phyloP scores from a whole-genome alignment of 1,140 invertebrate genomes.

The Mya arenaria region DNA sequence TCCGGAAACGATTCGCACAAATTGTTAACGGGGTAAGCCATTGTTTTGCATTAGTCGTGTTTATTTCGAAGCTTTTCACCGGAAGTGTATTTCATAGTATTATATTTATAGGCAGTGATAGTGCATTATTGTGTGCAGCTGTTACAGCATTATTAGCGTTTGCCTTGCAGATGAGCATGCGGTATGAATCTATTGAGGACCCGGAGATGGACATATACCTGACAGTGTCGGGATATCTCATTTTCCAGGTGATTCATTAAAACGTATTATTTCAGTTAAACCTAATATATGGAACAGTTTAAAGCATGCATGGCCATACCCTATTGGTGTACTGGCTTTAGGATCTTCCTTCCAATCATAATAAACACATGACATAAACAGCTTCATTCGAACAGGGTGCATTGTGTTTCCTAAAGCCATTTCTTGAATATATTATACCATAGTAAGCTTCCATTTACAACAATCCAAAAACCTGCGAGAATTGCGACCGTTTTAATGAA shows the following conservation, averaged over 20 bases:
- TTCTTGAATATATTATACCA: background rate
- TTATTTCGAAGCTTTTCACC: too few relatives aligned
- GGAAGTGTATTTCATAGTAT: background rate
- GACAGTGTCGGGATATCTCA: conserved; percentile 12
- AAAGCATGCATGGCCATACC: background rate
- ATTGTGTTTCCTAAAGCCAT: background rate
- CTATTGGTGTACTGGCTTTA: background rate
- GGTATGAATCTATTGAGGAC: conserved; percentile 30
- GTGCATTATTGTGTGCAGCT: background rate
- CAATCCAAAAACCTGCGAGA: too few relatives aligned
- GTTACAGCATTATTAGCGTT: background rate
- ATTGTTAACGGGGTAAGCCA: conserved; percentile 39
- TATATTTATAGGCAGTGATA: background rate
- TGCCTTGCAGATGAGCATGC: conserved; percentile 15
- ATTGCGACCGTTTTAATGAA: too few relatives aligned
- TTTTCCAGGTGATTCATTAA: conserved; percentile 18
- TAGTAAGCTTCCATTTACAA: too few relatives aligned
- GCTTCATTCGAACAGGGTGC: background rate
- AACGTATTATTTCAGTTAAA: background rate
- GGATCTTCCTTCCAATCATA: background rate
- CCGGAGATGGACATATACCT: conserved; percentile 16
- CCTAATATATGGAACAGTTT: background rate
- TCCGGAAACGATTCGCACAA: conserved; percentile 10
- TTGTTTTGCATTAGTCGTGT: too few relatives aligned
- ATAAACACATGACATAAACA: background rate